Evolutionary conservation across 1,140 invertebrate genomes (phyloP).

Genomic region (Euschistus heros): DNA sequence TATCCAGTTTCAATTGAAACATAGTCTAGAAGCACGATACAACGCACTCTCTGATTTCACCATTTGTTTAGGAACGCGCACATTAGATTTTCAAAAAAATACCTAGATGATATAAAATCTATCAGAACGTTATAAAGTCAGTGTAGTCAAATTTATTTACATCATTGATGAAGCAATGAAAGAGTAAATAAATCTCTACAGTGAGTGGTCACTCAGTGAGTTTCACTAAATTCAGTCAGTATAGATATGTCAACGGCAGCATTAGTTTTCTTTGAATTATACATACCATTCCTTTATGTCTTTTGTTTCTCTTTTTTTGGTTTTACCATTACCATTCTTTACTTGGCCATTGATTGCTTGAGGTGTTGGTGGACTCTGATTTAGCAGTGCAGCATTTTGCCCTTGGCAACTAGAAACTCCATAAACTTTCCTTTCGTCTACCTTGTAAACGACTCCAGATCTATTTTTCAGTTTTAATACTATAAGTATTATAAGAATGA

Average conservation of each 20-base stretch:
- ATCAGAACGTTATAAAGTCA: constrained; percentile 12
- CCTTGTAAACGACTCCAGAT: constrained; percentile 78
- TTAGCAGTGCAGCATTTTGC: constrained; percentile 59
- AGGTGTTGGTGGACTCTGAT: constrained; percentile 40
- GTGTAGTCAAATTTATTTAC: constrained; percentile 14
- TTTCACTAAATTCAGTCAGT: constrained; percentile 4
- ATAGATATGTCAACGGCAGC: constrained; percentile 10
- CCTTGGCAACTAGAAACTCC: constrained; percentile 49
- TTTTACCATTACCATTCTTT: constrained; percentile 38
- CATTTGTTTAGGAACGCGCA: constrained; percentile 12
- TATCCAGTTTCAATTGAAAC: constrained; percentile 6
- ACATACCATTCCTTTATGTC: constrained; percentile 93
- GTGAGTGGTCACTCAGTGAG: neutral
- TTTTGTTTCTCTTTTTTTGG: constrained; percentile 68
- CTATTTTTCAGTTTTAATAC: constrained; percentile 81
- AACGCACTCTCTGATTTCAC: constrained; percentile 9
- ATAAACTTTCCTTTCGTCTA: constrained; percentile 72
- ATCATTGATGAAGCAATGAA: constrained; percentile 12
- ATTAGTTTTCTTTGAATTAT: constrained; percentile 37
- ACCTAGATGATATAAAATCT: constrained; percentile 12
- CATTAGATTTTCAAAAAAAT: neutral
- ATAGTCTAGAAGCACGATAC: constrained; percentile 3
- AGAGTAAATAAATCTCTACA: constrained; percentile 7
- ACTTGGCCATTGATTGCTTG: constrained; percentile 40
- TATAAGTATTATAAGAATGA: constrained; percentile 80